Evolutionary conservation across 2,888 invertebrate genomes (phyloP), one percentile per base, ranked within the genome.

Genomic region (Adela reaumurella): DNA sequence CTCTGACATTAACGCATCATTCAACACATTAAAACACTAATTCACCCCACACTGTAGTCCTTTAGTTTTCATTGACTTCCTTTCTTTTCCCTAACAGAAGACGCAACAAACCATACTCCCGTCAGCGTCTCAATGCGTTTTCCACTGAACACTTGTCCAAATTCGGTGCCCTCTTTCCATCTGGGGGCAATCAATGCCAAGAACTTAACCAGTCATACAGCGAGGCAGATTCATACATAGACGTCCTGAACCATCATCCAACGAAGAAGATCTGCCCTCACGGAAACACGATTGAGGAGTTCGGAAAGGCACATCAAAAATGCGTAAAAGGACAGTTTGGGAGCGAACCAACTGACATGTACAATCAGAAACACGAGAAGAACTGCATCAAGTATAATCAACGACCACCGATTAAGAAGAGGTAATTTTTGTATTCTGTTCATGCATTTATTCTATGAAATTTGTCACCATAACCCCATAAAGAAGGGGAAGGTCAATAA

Each of bases 301-400:
- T 80, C 48, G 79, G 79, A 11, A 78, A 78, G 52, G 77, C 79
- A 0, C 80, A 80, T 49, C 80, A 79, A 59, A 78, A 78, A 59
- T 80, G 79, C 52, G 65, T 73, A 17, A 78, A 79, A 55, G 70
- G 61, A 43, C 77, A 76, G 54, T 71, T 70, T 46, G 64, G 59
- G n/a, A 43, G 19, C 8, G 51, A 50, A 11, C 56, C 55, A 18
- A 57, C 64, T 4, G 72, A 70, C 10, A 59, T 59, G 16, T 68
- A 64, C 50, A 67, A 61, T 49, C 70, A 74, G 52, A 79, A 81
- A 49, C 81, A 81, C 50, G 81, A 81, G 54, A 66, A 74, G 48
- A 68, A 74, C 62, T 81, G 81, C 55, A 70, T 81, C 47, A 73
- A 81, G 53, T 81, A 74, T 53, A 82, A 81, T 54, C 79, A 81